Percentiles rank a stretch among this genome's conserved stretches.
Evolutionary conservation across 2,888 invertebrate species (phyloP).

Genomic region (Polietes domitor): DNA sequence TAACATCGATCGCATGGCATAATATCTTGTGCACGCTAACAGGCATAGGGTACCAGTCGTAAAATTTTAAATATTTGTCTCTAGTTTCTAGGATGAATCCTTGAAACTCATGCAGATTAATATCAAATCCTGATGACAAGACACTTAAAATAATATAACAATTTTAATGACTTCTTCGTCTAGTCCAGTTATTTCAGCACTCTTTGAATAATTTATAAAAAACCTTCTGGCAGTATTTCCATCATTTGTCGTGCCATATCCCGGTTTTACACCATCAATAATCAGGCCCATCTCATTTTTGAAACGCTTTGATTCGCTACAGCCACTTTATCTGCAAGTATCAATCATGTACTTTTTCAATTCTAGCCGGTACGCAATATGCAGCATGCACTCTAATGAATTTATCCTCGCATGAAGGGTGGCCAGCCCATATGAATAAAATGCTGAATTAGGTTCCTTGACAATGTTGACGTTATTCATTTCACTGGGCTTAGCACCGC

Average conservation of each 20-base stretch:
- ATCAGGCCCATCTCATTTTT: background rate
- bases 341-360: background rate
- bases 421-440: no score
- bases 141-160: no score
- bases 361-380: background rate
- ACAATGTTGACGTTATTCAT: background rate
- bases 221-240: no score
- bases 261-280: background rate
- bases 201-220: no score
- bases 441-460: background rate
- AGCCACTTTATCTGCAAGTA: background rate
- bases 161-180: background rate
- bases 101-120: background rate
- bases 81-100: background rate
- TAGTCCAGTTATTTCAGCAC: no score
- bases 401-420: background rate
- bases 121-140: background rate
- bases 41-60: background rate
- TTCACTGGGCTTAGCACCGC: background rate
- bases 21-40: background rate
- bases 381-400: background rate
- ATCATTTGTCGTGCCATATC: no score
- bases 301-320: background rate
- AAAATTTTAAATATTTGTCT: constrained; percentile 9
- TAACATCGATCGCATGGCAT: background rate